Evolutionary conservation across 2,888 invertebrate genomes (phyloP).

Genomic region (Lottia gigantea): DNA sequence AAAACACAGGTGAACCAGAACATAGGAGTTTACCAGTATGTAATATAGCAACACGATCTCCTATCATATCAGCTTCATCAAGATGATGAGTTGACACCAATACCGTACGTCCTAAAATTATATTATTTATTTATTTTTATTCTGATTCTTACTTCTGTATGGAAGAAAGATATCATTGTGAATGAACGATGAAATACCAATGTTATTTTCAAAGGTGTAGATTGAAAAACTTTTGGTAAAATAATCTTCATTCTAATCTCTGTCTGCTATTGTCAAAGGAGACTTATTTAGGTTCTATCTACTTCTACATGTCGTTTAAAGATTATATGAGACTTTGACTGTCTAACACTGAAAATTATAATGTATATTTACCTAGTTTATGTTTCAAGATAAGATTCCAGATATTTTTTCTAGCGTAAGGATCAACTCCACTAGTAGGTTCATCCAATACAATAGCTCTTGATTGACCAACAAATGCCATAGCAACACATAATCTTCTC

Average conservation of each 20-base stretch:
- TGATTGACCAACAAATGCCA: conserved; percentile 69
- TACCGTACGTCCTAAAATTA: conserved; percentile 62
- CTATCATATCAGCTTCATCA: conserved; percentile 69
- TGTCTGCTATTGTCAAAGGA: too few species aligned
- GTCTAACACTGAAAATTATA: too few species aligned
- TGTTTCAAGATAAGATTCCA: conserved; percentile 68
- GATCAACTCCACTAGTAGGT: conserved; percentile 68
- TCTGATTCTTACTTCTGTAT: neutral
- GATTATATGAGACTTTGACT: too few species aligned
- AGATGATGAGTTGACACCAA: conserved; percentile 69
- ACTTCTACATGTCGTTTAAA: too few species aligned
- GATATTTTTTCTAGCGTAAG: conserved; percentile 66
- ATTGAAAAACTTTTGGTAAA: too few species aligned
- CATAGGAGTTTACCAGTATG: conserved; percentile 59
- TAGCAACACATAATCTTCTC: conserved; percentile 68
- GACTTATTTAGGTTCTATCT: too few species aligned
- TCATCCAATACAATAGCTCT: conserved; percentile 68
- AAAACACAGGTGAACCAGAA: conserved; percentile 58
- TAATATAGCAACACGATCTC: conserved; percentile 67
- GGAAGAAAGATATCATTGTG: too few species aligned
- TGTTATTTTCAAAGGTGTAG: too few species aligned
- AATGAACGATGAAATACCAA: too few species aligned
- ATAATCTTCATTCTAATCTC: too few species aligned
- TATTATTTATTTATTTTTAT: neutral
- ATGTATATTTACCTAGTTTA: conserved; percentile 46